Evolutionary conservation across 2,888 invertebrate species (phyloP), one percentile per base, ranked within the genome.

Genomic region (Dicranocentrus wangi): DNA sequence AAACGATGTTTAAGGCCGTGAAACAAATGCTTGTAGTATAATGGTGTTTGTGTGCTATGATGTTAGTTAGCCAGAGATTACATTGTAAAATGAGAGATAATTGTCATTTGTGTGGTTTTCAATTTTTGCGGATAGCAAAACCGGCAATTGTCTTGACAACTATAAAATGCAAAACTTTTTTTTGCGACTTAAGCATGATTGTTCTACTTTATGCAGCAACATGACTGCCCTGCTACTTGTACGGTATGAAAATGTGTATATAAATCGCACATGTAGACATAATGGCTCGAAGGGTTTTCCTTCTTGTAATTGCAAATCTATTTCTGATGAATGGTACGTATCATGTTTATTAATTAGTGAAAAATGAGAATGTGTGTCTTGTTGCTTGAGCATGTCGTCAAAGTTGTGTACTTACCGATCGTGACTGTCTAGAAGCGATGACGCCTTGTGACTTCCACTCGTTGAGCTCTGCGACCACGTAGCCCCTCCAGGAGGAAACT

Each of bases 371-470:
- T n/a, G n/a, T n/a, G n/a, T n/a, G n/a, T n/a, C n/a, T n/a, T n/a
- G n/a, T n/a, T n/a, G n/a, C n/a, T n/a, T n/a, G n/a, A n/a, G n/a
- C n/a, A n/a, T n/a, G n/a, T n/a, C n/a, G n/a, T n/a, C n/a, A n/a
- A n/a, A n/a, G n/a, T n/a, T n/a, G n/a, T n/a, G n/a, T n/a, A n/a
- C 23, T 47, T 43, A 47, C 13, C 21, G 43, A 66, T 47, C 47
- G 23, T 66, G 86, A 39, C 84, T 85, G 71, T 86, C 86, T 69
- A 86, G 78, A 8, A 86, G 76, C 2, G 84, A 80, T 28, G 84
- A 84, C n/a, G 84, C 78, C 51, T 83, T 83, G 47, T 71, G 76
- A 53, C 77, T 77, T 7, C 72, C 82, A 27, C 27, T 73, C 15
- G 70, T 60, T 13, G 51, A 21, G 21, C 63, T 63, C 42, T 81